Base-by-base conservation (phyloP, 2,888 invertebrate genomes). In the Trichogramma dendrolimi region DNA sequence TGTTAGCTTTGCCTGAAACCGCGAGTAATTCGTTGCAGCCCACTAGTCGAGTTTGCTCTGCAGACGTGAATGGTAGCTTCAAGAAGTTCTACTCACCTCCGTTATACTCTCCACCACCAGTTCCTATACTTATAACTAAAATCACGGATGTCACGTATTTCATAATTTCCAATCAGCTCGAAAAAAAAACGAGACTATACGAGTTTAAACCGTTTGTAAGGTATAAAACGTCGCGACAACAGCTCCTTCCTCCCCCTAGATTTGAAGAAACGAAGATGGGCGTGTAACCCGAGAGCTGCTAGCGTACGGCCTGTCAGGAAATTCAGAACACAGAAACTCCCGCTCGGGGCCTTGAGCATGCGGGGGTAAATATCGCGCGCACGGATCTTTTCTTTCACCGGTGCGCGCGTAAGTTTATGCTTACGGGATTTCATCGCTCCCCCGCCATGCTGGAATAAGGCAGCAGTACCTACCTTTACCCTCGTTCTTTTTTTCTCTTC, bases 271-370 rank as follows among this genome's bases (percentile, higher is more conserved):
- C 51, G 55, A 44, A 61, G 57, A 63, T 56, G 54, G 61, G 66
- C 67, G 63, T 65, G 69, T 70, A 70, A 70, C 67, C 66, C 65
- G 70, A 68, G 70, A 64, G 55, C 59, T 63, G 67, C 27, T 27
- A 27, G 27, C 27, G 27, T 27, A 27, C 60, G 67, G 66, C 65
- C 60, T 62, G 65, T 63, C 67, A 67, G 66, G 65, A 67, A 67
- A 68, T 65, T 55, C 57, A 62, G 63, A 50, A 59, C 14, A 7
- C 59, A 39, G 55, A 49, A 47, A 51, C 41, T 54, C 54, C 52
- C 47, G 38, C 47, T 11, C 47, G 11, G 11, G 48, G 10, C 8
- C 48, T 6, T 14, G 48, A 10, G 48, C 14, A 48, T 11, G 14
- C 48, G 10, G 47, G 60, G 57, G 58, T 60, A 63, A 57, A 60